phyloP scores from a whole-genome alignment of 2,888 invertebrate species.

The Acholoe squamosa region DNA sequence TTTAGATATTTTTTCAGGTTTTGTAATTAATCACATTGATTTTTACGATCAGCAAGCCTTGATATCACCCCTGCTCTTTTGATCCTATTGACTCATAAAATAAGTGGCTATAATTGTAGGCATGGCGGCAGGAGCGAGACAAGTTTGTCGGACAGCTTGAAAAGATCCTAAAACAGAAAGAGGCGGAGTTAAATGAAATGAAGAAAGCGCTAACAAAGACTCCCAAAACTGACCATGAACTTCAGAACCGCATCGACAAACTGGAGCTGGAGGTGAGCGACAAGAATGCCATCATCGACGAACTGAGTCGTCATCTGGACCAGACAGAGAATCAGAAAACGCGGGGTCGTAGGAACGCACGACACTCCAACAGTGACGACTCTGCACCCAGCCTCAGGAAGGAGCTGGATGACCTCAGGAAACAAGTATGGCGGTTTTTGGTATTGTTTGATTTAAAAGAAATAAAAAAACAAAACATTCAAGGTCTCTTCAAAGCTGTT shows the following conservation, averaged over 20 bases:
- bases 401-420: slow-evolving; percentile 13
- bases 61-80: too few species aligned
- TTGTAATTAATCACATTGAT: too few species aligned
- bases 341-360: neutral
- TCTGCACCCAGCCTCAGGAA: neutral
- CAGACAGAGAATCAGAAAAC: neutral
- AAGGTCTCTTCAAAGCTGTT: too few species aligned
- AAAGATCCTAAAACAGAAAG: slow-evolving; percentile 66
- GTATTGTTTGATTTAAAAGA: neutral
- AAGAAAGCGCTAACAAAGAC: neutral
- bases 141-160: slow-evolving; percentile 64
- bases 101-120: too few species aligned
- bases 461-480: neutral
- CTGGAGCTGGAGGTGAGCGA: neutral
- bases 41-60: too few species aligned
- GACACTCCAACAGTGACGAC: neutral
- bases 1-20: too few species aligned
- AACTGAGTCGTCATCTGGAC: slow-evolving; percentile 8
- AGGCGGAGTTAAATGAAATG: slow-evolving; percentile 58
- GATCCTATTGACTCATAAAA: too few species aligned
- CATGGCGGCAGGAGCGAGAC: slow-evolving; percentile 66
- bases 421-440: neutral
- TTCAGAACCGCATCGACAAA: slow-evolving; percentile 41
- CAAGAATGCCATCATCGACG: slow-evolving; percentile 31
- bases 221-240: slow-evolving; percentile 30